A percentile compares a stretch with the other conserved stretches of the same genome.
These are phyloP conservation scores for Drosophila elegans DNA, from an alignment of 1,140 invertebrate genomes.

Conservation along the genomic window DNA sequence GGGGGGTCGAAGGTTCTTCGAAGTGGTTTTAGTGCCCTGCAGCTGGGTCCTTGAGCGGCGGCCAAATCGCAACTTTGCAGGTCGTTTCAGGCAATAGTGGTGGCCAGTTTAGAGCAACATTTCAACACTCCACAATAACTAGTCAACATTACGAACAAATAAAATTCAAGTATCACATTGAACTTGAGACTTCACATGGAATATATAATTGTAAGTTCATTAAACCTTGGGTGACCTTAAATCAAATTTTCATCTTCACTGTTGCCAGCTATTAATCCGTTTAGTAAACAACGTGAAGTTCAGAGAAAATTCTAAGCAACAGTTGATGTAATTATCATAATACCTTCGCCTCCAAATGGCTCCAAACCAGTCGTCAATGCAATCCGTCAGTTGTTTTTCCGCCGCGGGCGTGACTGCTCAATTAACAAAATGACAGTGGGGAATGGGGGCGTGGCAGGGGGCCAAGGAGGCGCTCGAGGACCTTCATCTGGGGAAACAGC, in stretches of 20 bases:
- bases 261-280: not conserved
- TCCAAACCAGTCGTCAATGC: conserved; percentile 12
- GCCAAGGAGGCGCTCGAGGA: conserved; percentile 1
- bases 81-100: conserved; percentile 22
- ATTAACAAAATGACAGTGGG: conserved; percentile 69
- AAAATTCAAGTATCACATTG: not conserved
- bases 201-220: no score
- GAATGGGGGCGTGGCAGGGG: not conserved
- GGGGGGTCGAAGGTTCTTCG: not conserved
- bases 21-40: conserved; percentile 20
- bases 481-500: conserved; percentile 6
- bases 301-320: conserved; percentile 2
- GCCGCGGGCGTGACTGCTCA: conserved; percentile 71
- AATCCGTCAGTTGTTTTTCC: conserved; percentile 41
- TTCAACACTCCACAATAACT: not conserved
- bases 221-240: not conserved
- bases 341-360: not conserved
- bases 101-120: conserved; percentile 4
- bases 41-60: conserved; percentile 28
- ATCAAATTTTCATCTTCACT: not conserved
- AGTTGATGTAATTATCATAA: conserved; percentile 18
- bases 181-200: not conserved
- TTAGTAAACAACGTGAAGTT: not conserved
- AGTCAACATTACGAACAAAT: not conserved
- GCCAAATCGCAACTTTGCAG: conserved; percentile 24